Evolutionary conservation across 2,888 invertebrate genomes (phyloP), one percentile per base, ranked within the genome.

Genomic region (Heliconius sara): DNA sequence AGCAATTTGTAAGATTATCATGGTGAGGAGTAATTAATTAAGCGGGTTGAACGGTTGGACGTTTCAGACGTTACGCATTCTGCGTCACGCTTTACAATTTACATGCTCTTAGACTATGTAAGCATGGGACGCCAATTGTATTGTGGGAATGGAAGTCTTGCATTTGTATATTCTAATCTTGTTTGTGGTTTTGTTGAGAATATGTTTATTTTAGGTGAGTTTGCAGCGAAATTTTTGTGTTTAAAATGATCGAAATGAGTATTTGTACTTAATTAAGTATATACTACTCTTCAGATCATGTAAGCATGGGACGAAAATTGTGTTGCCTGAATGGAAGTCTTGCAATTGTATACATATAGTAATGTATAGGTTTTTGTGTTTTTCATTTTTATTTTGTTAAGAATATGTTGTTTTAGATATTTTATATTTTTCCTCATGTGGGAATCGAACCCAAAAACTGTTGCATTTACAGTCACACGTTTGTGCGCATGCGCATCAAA

Each of bases 11-110:
- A 78, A 78, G 79, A 79, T 68, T 82, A 71, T 86, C 87, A 87
- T 88, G 88, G 83, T 83, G 84, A 83, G 85, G 79, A 82, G 84
- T 86, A 88, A 88, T 88, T 88, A 87, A 85, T 88, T 86, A 87
- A 77, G 67, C 47, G 43, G 70, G 76, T 80, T 70, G 67, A 80
- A 60, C 73, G 60, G 68, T 74, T 70, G 75, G 70, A 80, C 75
- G 65, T 72, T 76, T 75, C 75, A 76, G 73, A 79, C 73, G 78
- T 81, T 78, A 76, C 79, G 78, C 81, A 76, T 77, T 79, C 79
- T 77, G 77, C 39, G 52, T 71, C 75, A 75, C 79, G 77, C 77
- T 77, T 81, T 79, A 77, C 71, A 67, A 75, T 77, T 81, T 79
- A 77, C 71, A 67, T 75, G 73, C 73, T 76, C 77, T 74, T 74